phyloP scores from a whole-genome alignment of 2,888 invertebrate species.

The Pyralis farinalis region DNA sequence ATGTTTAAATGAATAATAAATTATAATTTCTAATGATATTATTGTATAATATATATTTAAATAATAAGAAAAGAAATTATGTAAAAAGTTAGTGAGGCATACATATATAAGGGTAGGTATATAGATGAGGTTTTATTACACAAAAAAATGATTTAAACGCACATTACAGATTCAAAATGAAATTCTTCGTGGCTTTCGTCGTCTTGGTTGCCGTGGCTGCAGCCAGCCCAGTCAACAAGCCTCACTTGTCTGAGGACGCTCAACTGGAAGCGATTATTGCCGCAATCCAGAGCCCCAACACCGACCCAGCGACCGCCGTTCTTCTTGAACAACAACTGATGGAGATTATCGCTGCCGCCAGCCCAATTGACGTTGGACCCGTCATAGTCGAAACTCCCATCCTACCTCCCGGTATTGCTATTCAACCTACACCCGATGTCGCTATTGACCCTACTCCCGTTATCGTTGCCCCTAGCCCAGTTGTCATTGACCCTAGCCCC shows the following conservation, averaged over 20 bases:
- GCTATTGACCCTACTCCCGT: neutral
- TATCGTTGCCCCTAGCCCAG: neutral
- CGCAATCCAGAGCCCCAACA: conserved; percentile 19
- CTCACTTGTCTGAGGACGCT: conserved; percentile 1
- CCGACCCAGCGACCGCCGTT: conserved; percentile 17
- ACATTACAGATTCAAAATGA: conserved; percentile 15
- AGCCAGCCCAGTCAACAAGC: conserved; percentile 3
- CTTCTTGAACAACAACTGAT: conserved; percentile 11
- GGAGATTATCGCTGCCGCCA: conserved; percentile 16
- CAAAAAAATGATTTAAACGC: no score
- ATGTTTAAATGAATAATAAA: no score
- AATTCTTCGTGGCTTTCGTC: conserved; percentile 14
- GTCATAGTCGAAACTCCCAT: neutral
- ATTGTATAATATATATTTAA: no score
- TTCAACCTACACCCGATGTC: neutral
- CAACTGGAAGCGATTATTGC: conserved; percentile 15
- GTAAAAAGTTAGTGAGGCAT: no score
- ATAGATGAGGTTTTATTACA: no score
- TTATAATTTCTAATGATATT: no score
- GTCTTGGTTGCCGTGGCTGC: conserved; percentile 14
- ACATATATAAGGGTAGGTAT: no score
- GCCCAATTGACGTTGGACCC: neutral
- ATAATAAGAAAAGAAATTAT: no score
- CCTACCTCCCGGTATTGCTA: no score
- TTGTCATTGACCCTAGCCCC: conserved; percentile 4